phyloP scores from a whole-genome alignment of 2,888 invertebrate genomes.

The Cantharis nigra region DNA sequence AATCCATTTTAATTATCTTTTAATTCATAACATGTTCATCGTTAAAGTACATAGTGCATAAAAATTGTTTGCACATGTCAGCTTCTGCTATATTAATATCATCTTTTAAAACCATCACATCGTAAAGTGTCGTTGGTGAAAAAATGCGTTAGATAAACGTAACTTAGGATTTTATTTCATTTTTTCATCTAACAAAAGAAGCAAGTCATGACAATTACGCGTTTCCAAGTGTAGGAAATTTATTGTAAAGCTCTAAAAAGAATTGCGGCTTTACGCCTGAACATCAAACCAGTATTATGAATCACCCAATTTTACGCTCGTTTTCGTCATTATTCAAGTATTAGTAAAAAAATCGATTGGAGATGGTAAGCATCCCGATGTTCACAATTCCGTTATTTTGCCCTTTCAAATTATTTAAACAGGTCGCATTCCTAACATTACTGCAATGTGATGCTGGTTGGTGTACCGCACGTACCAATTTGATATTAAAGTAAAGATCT shows the following conservation, averaged over 20 bases:
- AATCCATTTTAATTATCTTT: neutral
- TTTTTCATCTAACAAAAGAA: neutral
- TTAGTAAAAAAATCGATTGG: constrained; percentile 25
- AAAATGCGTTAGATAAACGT: neutral
- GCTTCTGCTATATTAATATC: neutral
- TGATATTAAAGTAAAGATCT: constrained; percentile 25
- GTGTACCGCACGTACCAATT: constrained; percentile 27
- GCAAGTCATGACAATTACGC: neutral
- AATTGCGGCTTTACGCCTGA: constrained; percentile 16
- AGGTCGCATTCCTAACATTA: constrained; percentile 13
- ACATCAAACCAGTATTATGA: constrained; percentile 22
- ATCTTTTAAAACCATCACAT: neutral
- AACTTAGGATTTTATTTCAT: neutral
- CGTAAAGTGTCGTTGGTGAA: neutral
- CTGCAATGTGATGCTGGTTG: constrained; percentile 17
- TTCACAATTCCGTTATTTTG: constrained; percentile 5
- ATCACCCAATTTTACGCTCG: constrained; percentile 26
- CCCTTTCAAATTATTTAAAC: constrained; percentile 16
- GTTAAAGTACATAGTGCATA: neutral
- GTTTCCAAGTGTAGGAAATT: constrained; percentile 8
- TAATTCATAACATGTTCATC: neutral
- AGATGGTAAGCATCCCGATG: constrained; percentile 3
- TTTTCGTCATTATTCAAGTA: constrained; percentile 28
- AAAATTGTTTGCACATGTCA: neutral
- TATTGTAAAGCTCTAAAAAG: constrained; percentile 9